Conservation (phyloP, 2,113 vertebrate genomes). For the Pseudorasbora parva region DNA sequence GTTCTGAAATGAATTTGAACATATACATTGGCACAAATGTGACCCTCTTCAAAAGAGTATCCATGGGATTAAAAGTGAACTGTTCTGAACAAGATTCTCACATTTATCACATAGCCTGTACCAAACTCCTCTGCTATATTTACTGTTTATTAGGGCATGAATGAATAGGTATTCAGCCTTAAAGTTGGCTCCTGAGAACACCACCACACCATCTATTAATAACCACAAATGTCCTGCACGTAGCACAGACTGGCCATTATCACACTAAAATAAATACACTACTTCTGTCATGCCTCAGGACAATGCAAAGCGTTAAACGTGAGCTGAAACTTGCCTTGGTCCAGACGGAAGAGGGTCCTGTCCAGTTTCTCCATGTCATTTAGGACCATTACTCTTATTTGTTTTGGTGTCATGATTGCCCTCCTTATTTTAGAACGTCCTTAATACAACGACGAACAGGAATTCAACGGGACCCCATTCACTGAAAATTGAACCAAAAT, state of each 20-base stretch:
- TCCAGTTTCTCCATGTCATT: constrained; percentile 87
- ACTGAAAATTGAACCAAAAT: constrained; percentile 13
- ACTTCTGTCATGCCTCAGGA: background rate
- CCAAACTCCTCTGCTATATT: background rate
- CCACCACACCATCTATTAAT: constrained; percentile 7
- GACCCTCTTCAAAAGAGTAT: background rate
- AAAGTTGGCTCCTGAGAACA: background rate
- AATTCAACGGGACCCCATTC: constrained; percentile 27
- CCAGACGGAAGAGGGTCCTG: constrained; percentile 85
- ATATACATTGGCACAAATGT: background rate
- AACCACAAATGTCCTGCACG: background rate
- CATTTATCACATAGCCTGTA: background rate
- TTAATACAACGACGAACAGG: constrained; percentile 54
- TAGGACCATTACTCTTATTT: constrained; percentile 81
- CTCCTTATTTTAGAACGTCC: constrained; percentile 56
- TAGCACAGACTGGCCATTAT: background rate
- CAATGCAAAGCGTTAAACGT: background rate
- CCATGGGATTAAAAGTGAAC: background rate
- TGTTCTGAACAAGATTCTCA: background rate
- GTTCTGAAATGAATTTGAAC: background rate
- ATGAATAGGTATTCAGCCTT: background rate
- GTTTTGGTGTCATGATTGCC: constrained; percentile 76
- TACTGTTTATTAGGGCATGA: background rate
- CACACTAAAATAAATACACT: background rate
- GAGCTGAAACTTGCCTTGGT: constrained; percentile 78